A percentile compares a stretch with the other conserved stretches of the same genome.
Evolutionary conservation across 2,113 vertebrate genomes (phyloP).

Genomic region (Hydropotes inermis): DNA sequence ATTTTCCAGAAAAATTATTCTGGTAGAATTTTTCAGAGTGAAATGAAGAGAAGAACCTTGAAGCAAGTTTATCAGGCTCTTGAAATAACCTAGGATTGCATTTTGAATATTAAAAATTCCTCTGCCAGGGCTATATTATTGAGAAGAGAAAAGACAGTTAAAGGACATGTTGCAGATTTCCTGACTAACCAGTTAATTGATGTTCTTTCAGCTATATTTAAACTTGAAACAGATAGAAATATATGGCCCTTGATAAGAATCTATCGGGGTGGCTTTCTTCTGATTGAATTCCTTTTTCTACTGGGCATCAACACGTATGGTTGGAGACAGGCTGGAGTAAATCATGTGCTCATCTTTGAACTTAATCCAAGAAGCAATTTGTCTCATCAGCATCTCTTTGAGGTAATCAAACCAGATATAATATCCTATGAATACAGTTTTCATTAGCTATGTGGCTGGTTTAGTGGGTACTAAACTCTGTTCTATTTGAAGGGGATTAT

Average conservation of each 20-base stretch:
- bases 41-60: neutral
- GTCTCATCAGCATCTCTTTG: conserved; percentile 97
- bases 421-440: neutral
- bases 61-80: neutral
- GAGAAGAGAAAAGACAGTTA: conserved; percentile 31
- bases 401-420: conserved; percentile 82
- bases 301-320: conserved; percentile 97
- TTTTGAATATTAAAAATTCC: conserved; percentile 32
- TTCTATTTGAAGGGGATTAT: conserved; percentile 24
- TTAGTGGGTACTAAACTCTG: neutral
- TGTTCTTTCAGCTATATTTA: conserved; percentile 85
- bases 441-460: neutral
- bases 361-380: conserved; percentile 97
- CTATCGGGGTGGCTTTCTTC: conserved; percentile 96
- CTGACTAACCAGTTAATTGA: conserved; percentile 50
- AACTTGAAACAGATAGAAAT: conserved; percentile 82
- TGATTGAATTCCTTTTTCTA: conserved; percentile 98
- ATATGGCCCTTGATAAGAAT: conserved; percentile 95
- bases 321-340: conserved; percentile 96
- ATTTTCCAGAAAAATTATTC: conserved; percentile 29
- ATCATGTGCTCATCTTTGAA: conserved; percentile 97
- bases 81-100: neutral
- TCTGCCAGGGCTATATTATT: neutral
- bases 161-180: conserved; percentile 29
- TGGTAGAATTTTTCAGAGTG: neutral